Evolutionary conservation across 2,888 invertebrate genomes (phyloP).

Genomic region (Drosophila affinis): DNA sequence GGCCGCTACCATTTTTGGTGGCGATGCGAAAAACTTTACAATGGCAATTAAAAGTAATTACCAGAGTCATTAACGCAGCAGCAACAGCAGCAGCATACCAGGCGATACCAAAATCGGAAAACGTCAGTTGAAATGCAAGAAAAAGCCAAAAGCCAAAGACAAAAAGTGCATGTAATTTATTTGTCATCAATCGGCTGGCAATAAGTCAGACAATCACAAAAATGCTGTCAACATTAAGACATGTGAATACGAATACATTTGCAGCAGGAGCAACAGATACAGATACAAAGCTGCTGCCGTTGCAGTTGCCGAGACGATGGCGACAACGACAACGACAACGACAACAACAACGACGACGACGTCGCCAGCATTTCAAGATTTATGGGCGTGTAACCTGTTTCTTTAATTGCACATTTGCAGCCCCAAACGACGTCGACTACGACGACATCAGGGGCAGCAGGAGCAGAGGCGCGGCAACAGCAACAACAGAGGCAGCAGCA

Average conservation of each 20-base stretch:
- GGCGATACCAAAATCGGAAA: slow-evolving; percentile 68
- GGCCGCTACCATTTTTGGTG: slow-evolving; percentile 70
- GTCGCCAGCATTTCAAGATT: slow-evolving; percentile 78
- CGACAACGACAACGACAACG: slow-evolving; percentile 4
- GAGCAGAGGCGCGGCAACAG: slow-evolving; percentile 43
- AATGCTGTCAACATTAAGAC: slow-evolving; percentile 82
- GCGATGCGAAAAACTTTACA: slow-evolving; percentile 76
- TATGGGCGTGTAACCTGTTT: slow-evolving; percentile 83
- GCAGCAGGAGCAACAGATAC: slow-evolving; percentile 36
- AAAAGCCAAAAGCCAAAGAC: slow-evolving; percentile 48
- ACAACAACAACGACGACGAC: slow-evolving; percentile 42
- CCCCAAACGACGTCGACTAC: slow-evolving; percentile 64
- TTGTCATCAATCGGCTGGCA: slow-evolving; percentile 80
- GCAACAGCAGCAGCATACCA: slow-evolving; percentile 29
- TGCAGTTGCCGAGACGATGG: slow-evolving; percentile 47
- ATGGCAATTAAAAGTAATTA: slow-evolving; percentile 77
- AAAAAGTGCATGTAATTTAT: slow-evolving; percentile 73
- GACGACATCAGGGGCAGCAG: slow-evolving; percentile 33
- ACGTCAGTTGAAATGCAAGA: slow-evolving; percentile 45
- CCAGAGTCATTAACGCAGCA: slow-evolving; percentile 74
- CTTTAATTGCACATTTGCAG: slow-evolving; percentile 83
- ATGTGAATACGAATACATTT: slow-evolving; percentile 75
- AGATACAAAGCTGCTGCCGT: slow-evolving; percentile 32
- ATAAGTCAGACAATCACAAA: slow-evolving; percentile 83
- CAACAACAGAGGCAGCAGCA: slow-evolving; percentile 45